Base-by-base conservation (phyloP, 2,888 invertebrate species). In the Deilephila porcellus region DNA sequence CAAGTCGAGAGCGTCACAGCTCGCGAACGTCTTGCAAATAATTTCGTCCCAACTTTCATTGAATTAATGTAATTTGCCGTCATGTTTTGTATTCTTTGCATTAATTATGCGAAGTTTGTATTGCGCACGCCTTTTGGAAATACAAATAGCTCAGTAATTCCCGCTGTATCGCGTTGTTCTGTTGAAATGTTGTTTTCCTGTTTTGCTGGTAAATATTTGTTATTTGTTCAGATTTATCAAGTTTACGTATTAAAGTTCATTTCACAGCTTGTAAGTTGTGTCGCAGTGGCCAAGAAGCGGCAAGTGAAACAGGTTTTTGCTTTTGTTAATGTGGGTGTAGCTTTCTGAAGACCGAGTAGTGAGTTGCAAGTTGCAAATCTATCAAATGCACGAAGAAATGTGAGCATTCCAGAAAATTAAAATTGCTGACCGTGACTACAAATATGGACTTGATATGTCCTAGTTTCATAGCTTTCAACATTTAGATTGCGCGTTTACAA, bases 41-140 rank as follows among this genome's bases (percentile, higher is more conserved):
- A 67, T 67, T 52, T 67, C 52, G 67, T 67, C 52, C n/a, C 52
- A 52, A 67, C 45, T 67, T 67, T 45, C 52, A 52, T 67, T 67
- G 67, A 45, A 67, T 52, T 67, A 67, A 67, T 52, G 52, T 67
- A 45, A 67, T 67, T 45, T 45, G 14, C 45, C 67, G 45, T 45
- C 67, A 67, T 67, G 67, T 67, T 67, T 67, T 17, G 67, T 67
- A 29, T 67, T 67, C 67, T 67, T 67, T 52, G 67, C 45, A 67
- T 67, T 67, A 67, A 67, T 67, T 67, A 67, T 29, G 45, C 25
- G 29, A 60, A 67, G 45, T 67, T 67, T 52, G 52, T 67, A 37
- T 63, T 63, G 29, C 52, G 67, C 52, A 67, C 67, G 64, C 64
- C 45, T 64, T 64, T 67, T 52, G 17, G 52, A 45, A 67, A 25